Evolutionary conservation across 1,140 invertebrate genomes (phyloP).

Genomic region (Saxidomus purpurata): DNA sequence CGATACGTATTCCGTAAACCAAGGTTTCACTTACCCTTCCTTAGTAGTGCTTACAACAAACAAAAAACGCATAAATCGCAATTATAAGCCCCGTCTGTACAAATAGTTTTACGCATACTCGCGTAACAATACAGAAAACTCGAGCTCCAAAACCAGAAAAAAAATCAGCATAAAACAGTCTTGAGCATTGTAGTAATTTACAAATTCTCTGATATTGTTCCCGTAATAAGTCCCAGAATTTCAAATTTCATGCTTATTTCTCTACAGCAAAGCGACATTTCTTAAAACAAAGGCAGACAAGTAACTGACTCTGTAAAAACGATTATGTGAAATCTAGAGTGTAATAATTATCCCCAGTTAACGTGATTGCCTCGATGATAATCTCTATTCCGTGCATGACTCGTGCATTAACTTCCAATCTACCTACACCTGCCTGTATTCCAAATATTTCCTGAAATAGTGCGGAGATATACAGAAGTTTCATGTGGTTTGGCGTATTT

Average conservation of each 20-base stretch:
- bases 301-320: conserved; percentile 15
- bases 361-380: conserved; percentile 37
- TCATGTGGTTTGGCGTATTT: neutral
- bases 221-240: neutral
- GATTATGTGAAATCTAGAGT: conserved; percentile 44
- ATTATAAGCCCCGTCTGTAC: no score
- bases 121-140: no score
- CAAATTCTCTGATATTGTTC: neutral
- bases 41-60: no score
- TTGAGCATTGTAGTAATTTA: no score
- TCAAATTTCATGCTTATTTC: conserved; percentile 29
- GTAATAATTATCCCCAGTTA: conserved; percentile 58
- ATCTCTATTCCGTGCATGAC: conserved; percentile 59
- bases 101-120: no score
- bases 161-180: no score
- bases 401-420: conserved; percentile 42
- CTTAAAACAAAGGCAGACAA: conserved; percentile 25
- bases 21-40: no score
- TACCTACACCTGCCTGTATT: conserved; percentile 47
- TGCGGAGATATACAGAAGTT: neutral
- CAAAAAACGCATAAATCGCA: no score
- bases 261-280: conserved; percentile 40
- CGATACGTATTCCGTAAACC: no score
- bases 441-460: neutral
- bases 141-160: no score